Evolutionary conservation across 2,797 vertebrate genomes (phyloP), one percentile per base, ranked within the genome.

Genomic region (Myotis myotis): DNA sequence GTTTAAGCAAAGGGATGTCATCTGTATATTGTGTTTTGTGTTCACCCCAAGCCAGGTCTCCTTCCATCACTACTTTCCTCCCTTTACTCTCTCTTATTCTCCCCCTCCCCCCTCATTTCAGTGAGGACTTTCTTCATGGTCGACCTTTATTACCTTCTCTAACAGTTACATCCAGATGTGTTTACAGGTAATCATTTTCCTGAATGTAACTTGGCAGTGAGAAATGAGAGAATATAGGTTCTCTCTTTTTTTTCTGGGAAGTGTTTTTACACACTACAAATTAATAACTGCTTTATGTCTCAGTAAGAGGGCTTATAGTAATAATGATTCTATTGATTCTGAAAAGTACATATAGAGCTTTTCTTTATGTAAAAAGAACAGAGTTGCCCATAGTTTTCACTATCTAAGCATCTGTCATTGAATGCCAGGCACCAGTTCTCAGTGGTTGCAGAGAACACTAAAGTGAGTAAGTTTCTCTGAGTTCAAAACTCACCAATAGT

Each of bases 301-400:
- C 44, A 70, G 28, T 62, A 66, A 55, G 33, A 62, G 5, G 3
- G 20, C 79, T 66, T 51, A 23, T 55, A 36, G 38, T 76, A 81
- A 81, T 41, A 91, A 51, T 89, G 41, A 82, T 92, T 78, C 62
- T 91, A 1, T 66, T 47, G 66, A 51, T 92, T 78, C 33, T 84
- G 23, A 49, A 89, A 88, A 93, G 22, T 57, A 36, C 10, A 51
- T n/a, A 30, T 33, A 91, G 74, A 87, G 44, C 30, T 49, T 84
- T 84, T 80, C 9, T 87, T 82, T 66, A 9, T 84, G 41, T 95
- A 89, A 79, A 93, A 91, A 66, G 38, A 85, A 36, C 38, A 86
- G 70, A 88, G 23, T 66, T 38, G 4, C 81, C 36, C 38, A 4
- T 75, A 33, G 51, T 76, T 5, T 47, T 83, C 12, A 30, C 10